A percentile compares a stretch with the other conserved stretches of the same genome.
Conservation (phyloP, 2,797 vertebrate species). For the Simalia tracyae region DNA sequence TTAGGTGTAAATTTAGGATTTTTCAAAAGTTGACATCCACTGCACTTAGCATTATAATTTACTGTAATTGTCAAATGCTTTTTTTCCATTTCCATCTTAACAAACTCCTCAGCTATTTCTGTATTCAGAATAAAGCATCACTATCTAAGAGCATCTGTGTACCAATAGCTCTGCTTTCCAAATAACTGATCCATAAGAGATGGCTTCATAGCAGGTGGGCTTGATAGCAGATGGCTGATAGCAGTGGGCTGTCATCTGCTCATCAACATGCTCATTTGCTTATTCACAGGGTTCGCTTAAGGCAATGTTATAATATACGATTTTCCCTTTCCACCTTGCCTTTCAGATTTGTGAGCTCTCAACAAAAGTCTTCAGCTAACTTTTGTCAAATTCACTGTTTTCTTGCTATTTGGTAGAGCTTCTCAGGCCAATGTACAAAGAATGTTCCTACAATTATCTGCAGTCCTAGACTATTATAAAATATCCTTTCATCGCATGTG, state of each 20-base stretch:
- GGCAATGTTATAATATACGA: conserved; percentile 41
- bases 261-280: conserved; percentile 18
- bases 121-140: conserved; percentile 41
- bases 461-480: background rate
- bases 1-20: background rate
- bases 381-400: conserved; percentile 36
- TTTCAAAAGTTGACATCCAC: background rate
- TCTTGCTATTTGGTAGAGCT: conserved; percentile 2
- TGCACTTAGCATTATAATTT: conserved; percentile 36
- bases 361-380: conserved; percentile 45
- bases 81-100: conserved; percentile 2
- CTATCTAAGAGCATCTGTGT: conserved; percentile 53
- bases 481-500: background rate
- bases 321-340: conserved; percentile 30
- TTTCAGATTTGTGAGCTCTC: conserved; percentile 33
- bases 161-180: conserved; percentile 65
- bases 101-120: conserved; percentile 37
- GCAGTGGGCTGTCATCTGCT: conserved; percentile 64
- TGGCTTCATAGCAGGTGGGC: conserved; percentile 65
- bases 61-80: conserved; percentile 56
- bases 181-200: conserved; percentile 61
- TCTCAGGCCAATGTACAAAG: background rate
- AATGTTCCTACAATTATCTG: background rate
- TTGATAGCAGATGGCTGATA: conserved; percentile 46
- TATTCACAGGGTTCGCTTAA: conserved; percentile 52